Base-by-base conservation (phyloP, 2,797 vertebrate species). In the Coracias cyanogaster region DNA sequence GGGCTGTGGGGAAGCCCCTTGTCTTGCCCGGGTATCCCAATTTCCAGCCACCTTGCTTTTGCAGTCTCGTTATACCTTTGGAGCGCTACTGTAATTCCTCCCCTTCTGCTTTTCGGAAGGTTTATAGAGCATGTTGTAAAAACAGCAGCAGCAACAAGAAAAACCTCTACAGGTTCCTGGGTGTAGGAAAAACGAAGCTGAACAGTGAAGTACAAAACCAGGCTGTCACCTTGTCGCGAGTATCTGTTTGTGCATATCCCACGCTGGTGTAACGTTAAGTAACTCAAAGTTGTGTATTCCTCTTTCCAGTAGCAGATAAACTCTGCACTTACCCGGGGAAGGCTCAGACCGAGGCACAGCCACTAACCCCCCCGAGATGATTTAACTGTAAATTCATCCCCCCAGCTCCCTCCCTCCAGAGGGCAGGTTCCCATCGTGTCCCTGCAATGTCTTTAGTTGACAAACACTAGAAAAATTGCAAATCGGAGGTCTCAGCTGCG, bases 251-350 rank as follows among this genome's bases (percentile, higher is more conserved):
- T 24, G 17, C 61, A 33, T 31, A 12, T 45, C 13, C 51, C 39
- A 7, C 12, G 0, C 21, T 9, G 21, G 8, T 35, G n/a, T 26
- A 58, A 66, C 0, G 5, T 13, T 6, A n/a, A 60, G 21, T 3
- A 35, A 64, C 3, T 25, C 29, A 8, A 39, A 55, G 12, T 8
- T 4, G 19, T 8, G 2, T 4, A 24, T 41, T 35, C 41, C n/a
- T 14, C n/a, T 25, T 84, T 48, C 57, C 64, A 79, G 39, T 4
- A 70, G 57, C 19, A 70, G 54, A 43, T 5, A 22, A 79, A 46
- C 60, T 49, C 13, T 7, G 45, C 43, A 43, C 7, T 49, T 3
- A 11, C 0, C 1, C 31, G 31, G 46, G 31, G 11, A 62, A 64
- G 43, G 73, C 35, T 89, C 57, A 21, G n/a, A 14, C n/a, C 6